phyloP scores from a whole-genome alignment of 1,140 invertebrate genomes.

The Colletes gigas region DNA sequence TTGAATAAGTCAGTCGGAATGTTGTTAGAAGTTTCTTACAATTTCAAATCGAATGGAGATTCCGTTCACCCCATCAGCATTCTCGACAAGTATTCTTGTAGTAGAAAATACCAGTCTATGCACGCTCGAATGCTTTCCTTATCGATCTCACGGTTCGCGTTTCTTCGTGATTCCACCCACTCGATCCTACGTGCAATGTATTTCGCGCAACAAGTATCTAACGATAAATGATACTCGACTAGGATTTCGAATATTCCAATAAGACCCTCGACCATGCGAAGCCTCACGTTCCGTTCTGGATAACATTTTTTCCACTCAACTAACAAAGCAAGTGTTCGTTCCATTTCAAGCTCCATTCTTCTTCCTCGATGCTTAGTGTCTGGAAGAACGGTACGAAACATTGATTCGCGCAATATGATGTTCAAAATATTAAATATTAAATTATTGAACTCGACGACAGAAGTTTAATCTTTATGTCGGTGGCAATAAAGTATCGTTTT shows the following conservation, averaged over 20 bases:
- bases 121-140: background rate
- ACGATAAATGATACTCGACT: constrained; percentile 28
- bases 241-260: constrained; percentile 11
- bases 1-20: too few species aligned
- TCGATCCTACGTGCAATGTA: constrained; percentile 27
- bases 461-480: too few species aligned
- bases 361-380: background rate
- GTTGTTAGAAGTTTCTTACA: background rate
- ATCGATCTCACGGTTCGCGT: constrained; percentile 24
- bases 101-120: background rate
- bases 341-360: background rate
- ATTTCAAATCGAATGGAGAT: background rate
- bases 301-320: background rate
- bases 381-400: background rate
- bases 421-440: too few species aligned
- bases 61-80: background rate
- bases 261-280: background rate
- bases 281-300: background rate
- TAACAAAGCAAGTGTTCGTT: background rate
- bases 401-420: too few species aligned
- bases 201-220: constrained; percentile 45
- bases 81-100: background rate
- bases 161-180: constrained; percentile 1
- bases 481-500: too few species aligned
- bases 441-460: too few species aligned